Base-by-base conservation (phyloP, 2,797 vertebrate genomes). In the Sebastolobus alascanus region DNA sequence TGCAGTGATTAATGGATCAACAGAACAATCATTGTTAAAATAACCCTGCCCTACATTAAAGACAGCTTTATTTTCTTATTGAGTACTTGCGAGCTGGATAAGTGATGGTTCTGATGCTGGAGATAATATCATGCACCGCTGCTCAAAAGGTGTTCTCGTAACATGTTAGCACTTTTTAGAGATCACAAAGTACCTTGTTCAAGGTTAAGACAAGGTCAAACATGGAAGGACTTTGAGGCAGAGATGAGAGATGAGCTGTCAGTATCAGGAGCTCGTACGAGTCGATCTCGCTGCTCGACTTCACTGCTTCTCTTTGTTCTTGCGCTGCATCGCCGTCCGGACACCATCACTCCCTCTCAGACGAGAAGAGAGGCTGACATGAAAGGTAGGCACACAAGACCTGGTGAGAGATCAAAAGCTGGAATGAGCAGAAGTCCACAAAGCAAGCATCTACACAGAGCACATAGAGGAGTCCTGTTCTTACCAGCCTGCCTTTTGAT, bases 201-300 rank as follows among this genome's bases (percentile, higher is more conserved):
- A 77, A 80, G 76, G 73, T 79, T 61, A 70, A 86, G 65, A 78
- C 54, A 68, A 58, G 75, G 72, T 80, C 58, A 80, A 67, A 88
- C 22, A 38, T 56, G 22, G 63, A 75, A 54, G 35, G 74, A 79
- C 65, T 85, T 63, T 77, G 75, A 86, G 83, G 85, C 29, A 71
- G 69, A 81, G 85, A 90, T 91, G 87, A 94, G 85, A 90, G 86
- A 89, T 80, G 75, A 84, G 80, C 85, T 90, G 86, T 92, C 85
- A 77, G 87, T 78, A 85, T 86, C 78, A 64, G 73, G 63, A 79
- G 61, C 85, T 79, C 72, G 68, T 14, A 67, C 18, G 6, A 61
- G 71, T 79, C 69, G 13, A 66, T 83, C 74, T 80, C 33, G 22
- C 73, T 40, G 79, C 72, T 77, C 5, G 14, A 50, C 84, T 79